Percentiles rank a stretch among this genome's conserved stretches.
Conservation (phyloP, 2,888 invertebrate species). For the Sipha maydis region DNA sequence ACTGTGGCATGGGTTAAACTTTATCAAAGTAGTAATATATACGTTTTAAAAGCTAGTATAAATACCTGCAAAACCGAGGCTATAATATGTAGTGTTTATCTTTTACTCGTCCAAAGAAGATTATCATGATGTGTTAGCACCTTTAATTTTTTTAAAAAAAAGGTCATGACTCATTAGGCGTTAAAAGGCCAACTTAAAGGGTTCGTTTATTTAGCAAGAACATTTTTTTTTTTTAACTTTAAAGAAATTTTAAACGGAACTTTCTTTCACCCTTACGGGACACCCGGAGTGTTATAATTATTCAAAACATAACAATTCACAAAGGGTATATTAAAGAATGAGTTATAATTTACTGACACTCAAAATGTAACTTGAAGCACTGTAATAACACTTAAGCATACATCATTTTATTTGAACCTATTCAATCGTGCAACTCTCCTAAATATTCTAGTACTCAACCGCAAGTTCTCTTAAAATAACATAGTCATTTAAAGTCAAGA, state of each 20-base stretch:
- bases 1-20: not conserved
- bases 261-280: slow-evolving; percentile 25
- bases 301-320: slow-evolving; percentile 10
- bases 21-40: slow-evolving; percentile 25
- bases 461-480: not conserved
- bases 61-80: not conserved
- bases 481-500: not conserved
- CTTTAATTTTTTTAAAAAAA: slow-evolving; percentile 14
- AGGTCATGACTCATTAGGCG: slow-evolving; percentile 42
- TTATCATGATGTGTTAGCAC: slow-evolving; percentile 15
- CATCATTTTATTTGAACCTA: not conserved
- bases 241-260: slow-evolving; percentile 39
- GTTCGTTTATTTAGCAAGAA: slow-evolving; percentile 37
- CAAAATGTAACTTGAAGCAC: slow-evolving; percentile 28
- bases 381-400: not conserved
- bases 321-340: slow-evolving; percentile 30
- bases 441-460: not conserved
- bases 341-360: slow-evolving; percentile 46
- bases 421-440: not conserved
- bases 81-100: not conserved
- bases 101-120: not conserved
- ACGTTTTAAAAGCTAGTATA: not conserved
- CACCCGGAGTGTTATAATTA: slow-evolving; percentile 32
- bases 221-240: slow-evolving; percentile 6
- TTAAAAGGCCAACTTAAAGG: slow-evolving; percentile 56